Percentiles rank a stretch among this genome's conserved stretches.
phyloP scores from a whole-genome alignment of 2,113 vertebrate species.

The Rana temporaria region DNA sequence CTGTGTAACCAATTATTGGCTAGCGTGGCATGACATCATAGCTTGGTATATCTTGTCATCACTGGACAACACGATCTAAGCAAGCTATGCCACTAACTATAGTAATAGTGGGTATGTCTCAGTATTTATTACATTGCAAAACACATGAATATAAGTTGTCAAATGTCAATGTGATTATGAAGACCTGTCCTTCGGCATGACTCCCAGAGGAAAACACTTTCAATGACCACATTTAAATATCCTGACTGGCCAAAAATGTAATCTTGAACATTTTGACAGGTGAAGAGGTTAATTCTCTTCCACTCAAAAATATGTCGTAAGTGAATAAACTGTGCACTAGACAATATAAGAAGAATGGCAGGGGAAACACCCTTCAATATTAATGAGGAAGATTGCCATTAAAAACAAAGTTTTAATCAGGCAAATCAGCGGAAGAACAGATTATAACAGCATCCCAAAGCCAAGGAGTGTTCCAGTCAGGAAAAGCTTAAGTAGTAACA shows the following conservation, averaged over 20 bases:
- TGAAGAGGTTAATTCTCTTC: slow-evolving; percentile 40
- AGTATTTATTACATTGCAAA: too few species aligned
- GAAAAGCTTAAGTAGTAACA: slow-evolving; percentile 2
- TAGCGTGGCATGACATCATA: too few species aligned
- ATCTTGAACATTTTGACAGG: slow-evolving; percentile 1
- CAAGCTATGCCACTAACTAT: too few species aligned
- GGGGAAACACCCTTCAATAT: slow-evolving; percentile 34
- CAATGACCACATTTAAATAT: not conserved
- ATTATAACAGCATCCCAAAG: not conserved
- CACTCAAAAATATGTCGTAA: slow-evolving; percentile 12
- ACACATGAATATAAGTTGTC: too few species aligned
- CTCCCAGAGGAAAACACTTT: not conserved
- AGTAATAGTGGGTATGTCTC: too few species aligned
- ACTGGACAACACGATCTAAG: too few species aligned
- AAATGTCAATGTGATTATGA: not conserved
- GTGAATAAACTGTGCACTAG: not conserved
- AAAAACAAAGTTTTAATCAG: slow-evolving; percentile 42
- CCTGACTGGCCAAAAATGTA: not conserved
- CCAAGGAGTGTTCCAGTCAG: slow-evolving; percentile 1
- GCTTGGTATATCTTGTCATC: too few species aligned
- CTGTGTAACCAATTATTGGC: too few species aligned
- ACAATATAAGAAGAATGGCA: not conserved
- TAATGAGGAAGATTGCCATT: slow-evolving; percentile 29
- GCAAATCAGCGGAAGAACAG: not conserved
- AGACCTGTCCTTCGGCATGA: not conserved